A percentile compares a stretch with the other conserved stretches of the same genome.
Evolutionary conservation across 2,888 invertebrate species (phyloP).

Genomic region (Unio delphinus): DNA sequence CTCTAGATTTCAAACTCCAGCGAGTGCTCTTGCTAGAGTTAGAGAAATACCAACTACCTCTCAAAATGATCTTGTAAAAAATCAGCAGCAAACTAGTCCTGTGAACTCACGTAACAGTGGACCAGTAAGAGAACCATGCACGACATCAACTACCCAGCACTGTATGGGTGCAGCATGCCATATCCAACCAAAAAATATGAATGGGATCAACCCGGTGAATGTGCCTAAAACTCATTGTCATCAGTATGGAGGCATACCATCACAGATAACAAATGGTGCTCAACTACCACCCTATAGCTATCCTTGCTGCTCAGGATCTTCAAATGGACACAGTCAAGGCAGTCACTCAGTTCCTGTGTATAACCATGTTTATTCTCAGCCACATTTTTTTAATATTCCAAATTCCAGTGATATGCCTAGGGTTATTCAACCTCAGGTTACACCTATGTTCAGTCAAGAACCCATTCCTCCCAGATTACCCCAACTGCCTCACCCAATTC

Average conservation of each 20-base stretch:
- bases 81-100: neutral
- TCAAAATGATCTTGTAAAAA: neutral
- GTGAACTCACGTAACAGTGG: neutral
- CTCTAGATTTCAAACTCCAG: slow-evolving; percentile 1
- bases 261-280: no score
- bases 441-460: slow-evolving; percentile 21
- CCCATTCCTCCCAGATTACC: slow-evolving; percentile 19
- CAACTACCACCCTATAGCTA: no score
- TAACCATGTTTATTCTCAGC: neutral
- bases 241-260: no score
- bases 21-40: neutral
- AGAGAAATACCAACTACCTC: slow-evolving; percentile 2
- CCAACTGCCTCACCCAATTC: slow-evolving; percentile 2
- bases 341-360: neutral
- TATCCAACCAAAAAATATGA: no score
- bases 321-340: no score
- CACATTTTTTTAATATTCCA: neutral
- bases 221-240: no score
- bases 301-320: no score
- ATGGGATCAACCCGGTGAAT: no score
- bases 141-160: no score
- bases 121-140: neutral
- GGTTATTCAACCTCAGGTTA: slow-evolving; percentile 6
- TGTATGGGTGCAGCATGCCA: no score
- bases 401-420: slow-evolving; percentile 12